Conservation (phyloP, 1,140 invertebrate genomes). For the Dufourea novaeangliae region DNA sequence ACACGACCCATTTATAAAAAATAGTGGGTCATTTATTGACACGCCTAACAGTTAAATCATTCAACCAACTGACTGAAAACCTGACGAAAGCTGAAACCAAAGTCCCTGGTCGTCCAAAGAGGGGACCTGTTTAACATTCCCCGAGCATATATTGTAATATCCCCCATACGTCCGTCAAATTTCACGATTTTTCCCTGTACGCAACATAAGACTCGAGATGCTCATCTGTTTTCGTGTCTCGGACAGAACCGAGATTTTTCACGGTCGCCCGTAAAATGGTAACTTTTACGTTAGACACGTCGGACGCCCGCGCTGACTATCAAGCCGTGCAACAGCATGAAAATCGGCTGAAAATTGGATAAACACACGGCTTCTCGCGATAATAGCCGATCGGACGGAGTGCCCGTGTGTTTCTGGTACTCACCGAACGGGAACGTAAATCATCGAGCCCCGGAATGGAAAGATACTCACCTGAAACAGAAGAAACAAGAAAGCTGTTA, state of each 20-base stretch:
- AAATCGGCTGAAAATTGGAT: conserved; percentile 16
- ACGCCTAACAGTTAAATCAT: too few species aligned
- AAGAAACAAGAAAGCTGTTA: neutral
- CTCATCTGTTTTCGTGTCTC: neutral
- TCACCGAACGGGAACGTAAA: conserved; percentile 36
- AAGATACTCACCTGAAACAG: conserved; percentile 38
- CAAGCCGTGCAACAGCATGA: neutral
- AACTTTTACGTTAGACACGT: neutral
- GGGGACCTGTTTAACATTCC: neutral
- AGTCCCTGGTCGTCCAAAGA: too few species aligned
- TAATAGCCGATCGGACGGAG: neutral
- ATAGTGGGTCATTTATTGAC: too few species aligned
- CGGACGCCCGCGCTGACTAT: neutral
- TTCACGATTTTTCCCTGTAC: conserved; percentile 3
- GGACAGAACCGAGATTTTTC: neutral
- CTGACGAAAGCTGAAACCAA: neutral
- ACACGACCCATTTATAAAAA: too few species aligned
- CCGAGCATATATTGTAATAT: neutral
- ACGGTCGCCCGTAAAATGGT: conserved; percentile 10
- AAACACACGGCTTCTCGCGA: neutral
- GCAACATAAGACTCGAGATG: neutral
- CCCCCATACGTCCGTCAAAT: neutral
- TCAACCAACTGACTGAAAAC: too few species aligned
- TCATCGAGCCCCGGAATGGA: conserved; percentile 14
- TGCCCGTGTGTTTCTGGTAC: neutral